These are phyloP conservation scores for Bufotes viridis DNA, from an alignment of 2,797 vertebrate species.

Conservation along the genomic window DNA sequence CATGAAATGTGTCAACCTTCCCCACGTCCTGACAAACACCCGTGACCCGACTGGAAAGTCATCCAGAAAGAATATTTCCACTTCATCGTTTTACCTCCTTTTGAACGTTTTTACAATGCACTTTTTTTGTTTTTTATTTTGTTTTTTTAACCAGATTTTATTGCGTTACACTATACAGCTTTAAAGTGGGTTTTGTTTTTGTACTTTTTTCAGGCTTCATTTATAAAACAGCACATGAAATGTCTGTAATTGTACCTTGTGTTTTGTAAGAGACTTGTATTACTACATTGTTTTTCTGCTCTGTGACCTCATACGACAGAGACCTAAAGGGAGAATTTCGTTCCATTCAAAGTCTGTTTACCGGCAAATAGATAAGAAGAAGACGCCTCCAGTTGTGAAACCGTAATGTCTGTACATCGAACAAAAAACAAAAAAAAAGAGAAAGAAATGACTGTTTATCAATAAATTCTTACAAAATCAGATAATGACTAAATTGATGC, in stretches of 20 bases:
- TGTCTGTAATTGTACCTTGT: slow-evolving; percentile 71
- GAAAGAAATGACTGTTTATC: slow-evolving; percentile 59
- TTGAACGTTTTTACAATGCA: slow-evolving; percentile 77
- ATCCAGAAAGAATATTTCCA: slow-evolving; percentile 62
- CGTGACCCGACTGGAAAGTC: slow-evolving; percentile 16
- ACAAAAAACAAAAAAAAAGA: slow-evolving; percentile 46
- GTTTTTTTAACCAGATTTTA: slow-evolving; percentile 76
- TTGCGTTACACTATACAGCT: slow-evolving; percentile 73
- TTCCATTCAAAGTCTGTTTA: slow-evolving; percentile 67
- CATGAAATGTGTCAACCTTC: not conserved
- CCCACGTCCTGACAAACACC: not conserved
- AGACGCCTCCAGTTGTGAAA: slow-evolving; percentile 63
- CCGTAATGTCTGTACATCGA: slow-evolving; percentile 67
- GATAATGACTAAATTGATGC: not conserved
- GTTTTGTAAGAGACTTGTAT: slow-evolving; percentile 52
- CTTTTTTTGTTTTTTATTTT: slow-evolving; percentile 75
- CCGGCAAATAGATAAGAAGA: slow-evolving; percentile 63
- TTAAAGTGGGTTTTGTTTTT: slow-evolving; percentile 65
- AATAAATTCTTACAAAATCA: slow-evolving; percentile 65
- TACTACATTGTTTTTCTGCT: slow-evolving; percentile 69
- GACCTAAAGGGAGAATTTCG: slow-evolving; percentile 61
- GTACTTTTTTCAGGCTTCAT: slow-evolving; percentile 71
- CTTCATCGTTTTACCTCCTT: slow-evolving; percentile 71
- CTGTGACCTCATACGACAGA: slow-evolving; percentile 61
- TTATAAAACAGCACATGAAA: slow-evolving; percentile 68